Evolutionary conservation across 2,797 vertebrate species (phyloP).

Genomic region (Hapalemur alaotrensis): DNA sequence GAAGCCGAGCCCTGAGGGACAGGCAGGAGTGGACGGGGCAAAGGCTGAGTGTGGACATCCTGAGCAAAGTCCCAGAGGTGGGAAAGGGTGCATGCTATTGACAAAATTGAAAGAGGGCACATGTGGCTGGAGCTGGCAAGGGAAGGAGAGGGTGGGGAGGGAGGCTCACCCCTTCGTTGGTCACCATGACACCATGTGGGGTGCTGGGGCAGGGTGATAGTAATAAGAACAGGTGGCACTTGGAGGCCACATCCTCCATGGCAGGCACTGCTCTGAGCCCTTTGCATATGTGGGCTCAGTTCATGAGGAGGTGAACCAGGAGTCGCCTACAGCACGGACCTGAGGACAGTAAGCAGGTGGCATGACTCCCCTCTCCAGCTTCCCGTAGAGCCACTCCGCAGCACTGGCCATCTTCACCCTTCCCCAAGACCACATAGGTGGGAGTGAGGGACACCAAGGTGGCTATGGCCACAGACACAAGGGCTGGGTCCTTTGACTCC

Average conservation of each 20-base stretch:
- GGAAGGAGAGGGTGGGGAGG: neutral
- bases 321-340: neutral
- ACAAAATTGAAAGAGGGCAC: rapidly evolving
- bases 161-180: rapidly evolving
- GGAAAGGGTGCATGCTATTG: neutral
- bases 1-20: rapidly evolving
- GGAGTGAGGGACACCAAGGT: neutral
- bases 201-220: rapidly evolving
- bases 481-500: neutral
- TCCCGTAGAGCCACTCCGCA: neutral
- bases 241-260: rapidly evolving
- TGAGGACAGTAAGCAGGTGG: neutral
- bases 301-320: neutral
- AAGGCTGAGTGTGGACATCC: rapidly evolving
- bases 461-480: neutral
- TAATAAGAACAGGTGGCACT: neutral
- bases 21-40: neutral
- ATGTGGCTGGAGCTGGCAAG: neutral
- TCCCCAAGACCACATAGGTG: neutral
- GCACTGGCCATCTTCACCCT: neutral
- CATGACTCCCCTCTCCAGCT: neutral
- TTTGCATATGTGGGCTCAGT: neutral
- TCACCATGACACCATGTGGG: rapidly evolving
- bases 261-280: rapidly evolving
- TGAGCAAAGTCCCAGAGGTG: too few species aligned